Evolutionary conservation across 2,113 vertebrate species (phyloP).

Genomic region (Etheostoma cragini): DNA sequence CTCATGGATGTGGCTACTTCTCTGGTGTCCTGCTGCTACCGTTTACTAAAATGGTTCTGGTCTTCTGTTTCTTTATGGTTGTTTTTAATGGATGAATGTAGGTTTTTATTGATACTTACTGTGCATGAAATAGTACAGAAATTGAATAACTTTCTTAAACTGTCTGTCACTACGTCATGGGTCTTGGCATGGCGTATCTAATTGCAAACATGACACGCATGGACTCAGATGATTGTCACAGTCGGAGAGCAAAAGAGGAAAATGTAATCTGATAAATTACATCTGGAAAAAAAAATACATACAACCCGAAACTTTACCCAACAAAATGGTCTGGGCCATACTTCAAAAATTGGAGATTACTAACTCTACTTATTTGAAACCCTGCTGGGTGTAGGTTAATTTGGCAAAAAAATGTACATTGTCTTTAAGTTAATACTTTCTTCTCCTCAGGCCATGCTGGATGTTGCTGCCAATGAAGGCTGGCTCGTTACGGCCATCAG

Average conservation of each 20-base stretch:
- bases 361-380: not conserved
- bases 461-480: conserved; percentile 93
- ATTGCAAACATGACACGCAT: not conserved
- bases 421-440: not conserved
- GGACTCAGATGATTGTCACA: not conserved
- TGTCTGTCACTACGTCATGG: not conserved
- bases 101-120: conserved; percentile 22
- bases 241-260: not conserved
- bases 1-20: conserved; percentile 74
- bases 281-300: not conserved
- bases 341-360: not conserved
- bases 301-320: not conserved
- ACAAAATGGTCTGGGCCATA: not conserved
- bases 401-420: not conserved
- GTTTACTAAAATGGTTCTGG: conserved; percentile 51
- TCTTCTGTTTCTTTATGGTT: conserved; percentile 37
- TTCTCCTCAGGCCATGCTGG: conserved; percentile 92
- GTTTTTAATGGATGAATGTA: conserved; percentile 34
- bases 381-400: not conserved
- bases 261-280: not conserved
- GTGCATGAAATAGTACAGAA: not conserved
- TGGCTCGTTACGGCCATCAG: conserved; percentile 93
- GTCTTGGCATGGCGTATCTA: not conserved
- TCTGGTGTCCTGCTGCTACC: conserved; percentile 67
- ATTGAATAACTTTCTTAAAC: not conserved